Conservation (phyloP, 2,888 invertebrate species). For the Troglohyphantes excavatus region DNA sequence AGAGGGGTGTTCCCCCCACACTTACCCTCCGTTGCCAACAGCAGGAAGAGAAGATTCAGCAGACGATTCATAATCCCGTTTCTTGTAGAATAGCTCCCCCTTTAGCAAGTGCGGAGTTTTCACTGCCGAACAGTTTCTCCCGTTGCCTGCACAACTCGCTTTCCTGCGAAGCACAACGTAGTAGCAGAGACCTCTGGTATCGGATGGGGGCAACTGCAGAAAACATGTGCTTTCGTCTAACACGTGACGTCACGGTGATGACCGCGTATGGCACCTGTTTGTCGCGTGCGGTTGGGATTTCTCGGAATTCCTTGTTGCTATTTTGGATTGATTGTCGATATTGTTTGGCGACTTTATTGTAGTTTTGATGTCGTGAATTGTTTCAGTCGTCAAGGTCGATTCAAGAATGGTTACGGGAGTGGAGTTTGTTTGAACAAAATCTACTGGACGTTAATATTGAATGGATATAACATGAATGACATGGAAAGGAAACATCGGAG, state of each 20-base stretch:
- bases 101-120: slow-evolving; percentile 27
- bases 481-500: too few species aligned
- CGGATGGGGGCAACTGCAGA: neutral
- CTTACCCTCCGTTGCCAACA: slow-evolving; percentile 58
- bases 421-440: too few species aligned
- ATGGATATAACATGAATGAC: too few species aligned
- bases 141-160: slow-evolving; percentile 32
- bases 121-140: slow-evolving; percentile 12
- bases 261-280: neutral
- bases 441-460: too few species aligned
- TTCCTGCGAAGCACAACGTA: slow-evolving; percentile 13
- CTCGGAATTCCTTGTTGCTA: neutral
- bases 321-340: too few species aligned
- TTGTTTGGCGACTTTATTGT: too few species aligned
- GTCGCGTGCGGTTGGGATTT: neutral
- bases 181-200: slow-evolving; percentile 10
- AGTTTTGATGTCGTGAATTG: too few species aligned
- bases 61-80: slow-evolving; percentile 58
- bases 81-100: neutral
- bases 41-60: slow-evolving; percentile 29
- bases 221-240: slow-evolving; percentile 9
- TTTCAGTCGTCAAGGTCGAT: too few species aligned
- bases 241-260: neutral
- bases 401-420: too few species aligned
- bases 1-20: neutral